Conservation (phyloP, 2,113 vertebrate species). For the Pionites leucogaster region DNA sequence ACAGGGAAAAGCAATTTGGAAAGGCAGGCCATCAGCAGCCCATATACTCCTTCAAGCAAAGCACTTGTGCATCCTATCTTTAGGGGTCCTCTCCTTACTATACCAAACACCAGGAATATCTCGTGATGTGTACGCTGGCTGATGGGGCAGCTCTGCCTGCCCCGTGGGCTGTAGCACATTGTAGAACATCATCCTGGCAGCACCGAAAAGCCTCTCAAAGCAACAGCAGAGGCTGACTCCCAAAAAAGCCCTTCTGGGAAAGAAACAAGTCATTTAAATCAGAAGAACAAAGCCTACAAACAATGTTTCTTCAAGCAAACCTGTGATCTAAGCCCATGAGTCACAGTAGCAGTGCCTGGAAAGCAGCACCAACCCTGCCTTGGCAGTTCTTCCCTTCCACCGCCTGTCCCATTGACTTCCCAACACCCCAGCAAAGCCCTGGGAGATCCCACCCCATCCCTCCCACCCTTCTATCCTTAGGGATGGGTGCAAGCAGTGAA, state of each 20-base stretch:
- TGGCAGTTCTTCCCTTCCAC: neutral
- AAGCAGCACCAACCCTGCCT: neutral
- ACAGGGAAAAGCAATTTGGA: neutral
- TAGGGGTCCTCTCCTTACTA: neutral
- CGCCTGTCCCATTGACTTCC: neutral
- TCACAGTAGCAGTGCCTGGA: constrained; percentile 23
- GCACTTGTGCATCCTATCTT: neutral
- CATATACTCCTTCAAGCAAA: neutral
- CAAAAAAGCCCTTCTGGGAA: neutral
- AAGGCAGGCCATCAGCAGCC: neutral
- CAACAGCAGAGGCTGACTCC: neutral
- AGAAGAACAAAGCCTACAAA: neutral
- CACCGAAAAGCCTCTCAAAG: neutral
- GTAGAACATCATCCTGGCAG: neutral
- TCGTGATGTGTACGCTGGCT: fast-evolving
- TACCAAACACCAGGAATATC: fast-evolving
- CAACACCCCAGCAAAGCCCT: neutral
- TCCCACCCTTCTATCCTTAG: neutral
- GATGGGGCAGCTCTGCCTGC: neutral
- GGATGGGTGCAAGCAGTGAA: neutral
- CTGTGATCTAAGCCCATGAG: constrained; percentile 12
- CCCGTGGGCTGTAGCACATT: fast-evolving
- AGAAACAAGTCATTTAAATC: neutral
- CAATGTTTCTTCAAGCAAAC: neutral
- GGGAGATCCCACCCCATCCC: neutral